Evolutionary conservation across 1,140 invertebrate genomes (phyloP), one percentile per base, ranked within the genome.

Genomic region (Batillaria attramentaria): DNA sequence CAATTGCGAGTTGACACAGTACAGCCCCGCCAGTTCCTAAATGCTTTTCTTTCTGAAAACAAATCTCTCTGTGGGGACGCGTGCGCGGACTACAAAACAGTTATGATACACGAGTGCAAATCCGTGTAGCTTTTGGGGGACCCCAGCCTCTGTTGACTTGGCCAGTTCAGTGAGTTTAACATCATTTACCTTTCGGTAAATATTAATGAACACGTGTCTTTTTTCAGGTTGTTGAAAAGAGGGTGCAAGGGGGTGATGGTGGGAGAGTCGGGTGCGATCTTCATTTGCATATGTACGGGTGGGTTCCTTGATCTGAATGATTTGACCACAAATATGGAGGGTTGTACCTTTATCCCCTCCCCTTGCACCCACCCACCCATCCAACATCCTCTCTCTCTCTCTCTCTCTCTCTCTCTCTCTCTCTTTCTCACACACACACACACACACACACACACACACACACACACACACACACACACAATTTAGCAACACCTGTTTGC

Each of bases 91-190:
- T 60, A 28, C 31, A 33, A 70, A 70, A n/a, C 68, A 70, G 68
- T 42, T 70, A 70, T 70, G 39, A 70, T 70, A 70, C 68, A 3
- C 20, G 10, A 39, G 68, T 42, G 68, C 42, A 41, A 70, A 70
- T 39, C 68, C 68, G 13, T n/a, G 24, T 28, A 24, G n/a, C 33
- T 70, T 70, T 70, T 39, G 10, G 42, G n/a, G 28, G 37, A 39
- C 6, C 68, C n/a, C 4, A 41, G 37, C 39, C 37, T 16, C 37
- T 70, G 68, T 70, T 70, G 68, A 41, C 68, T 70, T 42, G 39
- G 39, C 68, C n/a, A 41, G 68, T 70, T 60, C 57, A 60, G 57
- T 28, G 4, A 28, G 57, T 60, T 60, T 60, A 60, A n/a, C 57
- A 8, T 8, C 8, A 28, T 60, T n/a, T 8, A 60, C 8, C 57